Evolutionary conservation across 2,797 vertebrate species (phyloP).

Genomic region (Limosa lapponica): DNA sequence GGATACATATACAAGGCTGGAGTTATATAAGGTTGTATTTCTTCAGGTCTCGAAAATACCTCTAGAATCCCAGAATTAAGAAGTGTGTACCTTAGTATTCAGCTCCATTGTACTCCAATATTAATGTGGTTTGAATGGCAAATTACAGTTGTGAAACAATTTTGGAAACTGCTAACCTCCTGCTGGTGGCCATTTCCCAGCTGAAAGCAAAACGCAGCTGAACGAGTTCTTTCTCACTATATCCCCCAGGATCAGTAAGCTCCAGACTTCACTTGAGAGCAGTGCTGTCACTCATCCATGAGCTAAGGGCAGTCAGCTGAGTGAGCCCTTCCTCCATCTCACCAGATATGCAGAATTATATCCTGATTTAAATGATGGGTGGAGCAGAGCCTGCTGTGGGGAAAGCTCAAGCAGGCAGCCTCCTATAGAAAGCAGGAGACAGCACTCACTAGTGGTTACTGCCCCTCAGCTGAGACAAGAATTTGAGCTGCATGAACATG

Average conservation of each 20-base stretch:
- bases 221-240: neutral
- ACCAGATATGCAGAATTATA: neutral
- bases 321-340: neutral
- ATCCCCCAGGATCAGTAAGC: neutral
- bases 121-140: neutral
- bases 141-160: neutral
- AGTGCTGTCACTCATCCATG: neutral
- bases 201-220: neutral
- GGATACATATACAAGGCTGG: neutral
- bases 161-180: neutral
- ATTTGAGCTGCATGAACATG: fast-evolving
- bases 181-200: neutral
- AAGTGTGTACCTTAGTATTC: neutral
- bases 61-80: neutral
- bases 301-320: neutral
- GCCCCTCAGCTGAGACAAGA: neutral
- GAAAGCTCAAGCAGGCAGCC: neutral
- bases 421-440: neutral
- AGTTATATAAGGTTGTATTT: neutral
- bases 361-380: neutral
- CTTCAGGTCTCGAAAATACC: neutral
- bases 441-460: neutral
- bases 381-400: neutral
- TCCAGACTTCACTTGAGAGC: neutral
- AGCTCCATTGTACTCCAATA: neutral